Conservation (phyloP, 2,888 invertebrate genomes). For the Rotaria magnacalcarata region DNA sequence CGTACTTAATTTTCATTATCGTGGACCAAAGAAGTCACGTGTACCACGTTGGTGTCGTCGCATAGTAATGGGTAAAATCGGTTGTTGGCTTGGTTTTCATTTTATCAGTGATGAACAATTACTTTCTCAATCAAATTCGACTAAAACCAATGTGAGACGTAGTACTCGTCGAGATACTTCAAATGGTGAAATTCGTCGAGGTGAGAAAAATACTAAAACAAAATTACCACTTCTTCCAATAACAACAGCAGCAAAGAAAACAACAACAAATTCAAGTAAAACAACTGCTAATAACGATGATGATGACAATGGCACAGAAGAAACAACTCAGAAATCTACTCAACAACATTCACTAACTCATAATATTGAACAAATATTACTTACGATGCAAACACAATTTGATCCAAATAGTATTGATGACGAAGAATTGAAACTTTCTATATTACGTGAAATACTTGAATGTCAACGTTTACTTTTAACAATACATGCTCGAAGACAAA, state of each 20-base stretch:
- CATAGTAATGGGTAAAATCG: conserved; percentile 28
- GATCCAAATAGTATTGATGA: conserved; percentile 45
- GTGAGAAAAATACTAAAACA: neutral
- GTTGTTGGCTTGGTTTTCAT: conserved; percentile 36
- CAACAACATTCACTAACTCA: neutral
- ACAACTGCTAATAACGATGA: neutral
- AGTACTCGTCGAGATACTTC: neutral
- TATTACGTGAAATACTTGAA: conserved; percentile 44
- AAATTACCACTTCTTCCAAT: neutral
- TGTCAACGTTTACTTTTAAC: conserved; percentile 45
- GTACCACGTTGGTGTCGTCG: conserved; percentile 41
- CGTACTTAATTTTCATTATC: conserved; percentile 44
- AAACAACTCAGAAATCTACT: neutral
- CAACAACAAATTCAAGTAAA: neutral
- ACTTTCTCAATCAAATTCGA: neutral
- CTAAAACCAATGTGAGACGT: neutral
- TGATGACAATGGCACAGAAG: neutral
- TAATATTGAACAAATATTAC: conserved; percentile 43
- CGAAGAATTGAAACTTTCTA: conserved; percentile 44
- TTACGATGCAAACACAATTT: conserved; percentile 43
- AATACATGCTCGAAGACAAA: conserved; percentile 2
- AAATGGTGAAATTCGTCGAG: neutral
- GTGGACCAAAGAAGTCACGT: conserved; percentile 43
- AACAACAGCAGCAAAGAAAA: neutral
- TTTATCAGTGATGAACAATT: neutral